phyloP scores from a whole-genome alignment of 2,113 vertebrate species.

The Siniperca knerii region DNA sequence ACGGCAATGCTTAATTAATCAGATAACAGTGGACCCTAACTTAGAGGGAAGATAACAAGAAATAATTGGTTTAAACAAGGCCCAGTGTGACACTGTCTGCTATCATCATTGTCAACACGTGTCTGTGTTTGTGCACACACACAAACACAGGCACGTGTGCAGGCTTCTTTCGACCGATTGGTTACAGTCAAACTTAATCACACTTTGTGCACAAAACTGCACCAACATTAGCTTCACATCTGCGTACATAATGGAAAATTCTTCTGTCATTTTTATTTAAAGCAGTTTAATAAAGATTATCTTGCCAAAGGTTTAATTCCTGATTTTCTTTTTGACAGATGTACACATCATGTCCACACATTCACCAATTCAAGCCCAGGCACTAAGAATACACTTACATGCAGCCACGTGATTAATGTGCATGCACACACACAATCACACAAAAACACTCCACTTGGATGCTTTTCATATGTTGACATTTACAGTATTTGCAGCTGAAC shows the following conservation, averaged over 20 bases:
- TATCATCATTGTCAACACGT: constrained; percentile 32
- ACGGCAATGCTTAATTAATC: constrained; percentile 22
- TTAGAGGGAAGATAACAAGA: constrained; percentile 24
- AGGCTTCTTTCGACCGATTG: background rate
- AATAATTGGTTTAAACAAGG: constrained; percentile 57
- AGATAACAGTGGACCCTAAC: constrained; percentile 13
- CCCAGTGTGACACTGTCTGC: constrained; percentile 55
- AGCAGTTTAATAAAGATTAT: background rate
- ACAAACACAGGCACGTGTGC: constrained; percentile 23
- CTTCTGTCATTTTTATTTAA: background rate
- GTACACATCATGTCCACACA: no score
- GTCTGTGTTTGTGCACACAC: background rate
- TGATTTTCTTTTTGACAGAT: background rate
- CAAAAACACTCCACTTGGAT: background rate
- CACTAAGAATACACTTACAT: background rate
- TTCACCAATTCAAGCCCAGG: background rate
- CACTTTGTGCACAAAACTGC: background rate
- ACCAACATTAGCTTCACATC: background rate
- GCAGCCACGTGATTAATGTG: constrained; percentile 1
- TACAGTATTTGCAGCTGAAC: constrained; percentile 48
- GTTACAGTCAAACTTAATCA: constrained; percentile 19
- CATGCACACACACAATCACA: background rate
- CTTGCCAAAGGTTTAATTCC: background rate
- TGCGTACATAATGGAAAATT: background rate
- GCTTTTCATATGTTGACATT: constrained; percentile 63